These are phyloP conservation scores for Pseudopodoces humilis DNA, from an alignment of 2,113 vertebrate genomes.

Conservation along the genomic window DNA sequence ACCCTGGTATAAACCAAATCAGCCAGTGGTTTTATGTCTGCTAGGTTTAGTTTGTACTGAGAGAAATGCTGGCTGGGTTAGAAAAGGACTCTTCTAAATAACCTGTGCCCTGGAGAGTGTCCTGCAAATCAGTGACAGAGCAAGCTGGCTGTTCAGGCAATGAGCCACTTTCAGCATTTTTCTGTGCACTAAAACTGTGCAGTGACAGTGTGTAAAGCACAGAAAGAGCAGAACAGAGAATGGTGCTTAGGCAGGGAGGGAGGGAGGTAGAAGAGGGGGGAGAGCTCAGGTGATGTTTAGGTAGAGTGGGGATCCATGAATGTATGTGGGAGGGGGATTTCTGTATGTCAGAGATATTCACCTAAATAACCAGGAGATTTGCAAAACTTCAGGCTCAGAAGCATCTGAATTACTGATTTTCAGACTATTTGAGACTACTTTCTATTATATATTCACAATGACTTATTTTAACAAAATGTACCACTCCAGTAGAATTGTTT, in stretches of 20 bases:
- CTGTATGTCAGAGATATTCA: background rate
- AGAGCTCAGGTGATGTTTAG: accelerated
- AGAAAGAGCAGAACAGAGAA: background rate
- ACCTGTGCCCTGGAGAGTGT: background rate
- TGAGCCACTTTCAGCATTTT: accelerated
- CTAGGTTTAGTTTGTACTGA: background rate
- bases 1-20: background rate
- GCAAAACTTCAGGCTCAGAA: background rate
- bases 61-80: background rate
- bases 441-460: background rate
- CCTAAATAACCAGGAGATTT: background rate
- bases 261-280: background rate
- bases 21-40: background rate
- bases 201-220: background rate
- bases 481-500: background rate
- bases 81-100: background rate
- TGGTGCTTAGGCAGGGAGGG: background rate
- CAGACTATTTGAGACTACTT: background rate
- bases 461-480: background rate
- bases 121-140: background rate
- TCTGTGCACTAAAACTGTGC: background rate
- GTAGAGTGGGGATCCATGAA: background rate
- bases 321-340: accelerated
- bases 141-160: background rate
- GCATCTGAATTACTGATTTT: background rate